Evolutionary conservation across 2,888 invertebrate genomes (phyloP), one percentile per base, ranked within the genome.

Genomic region (Yponomeuta cagnagella): DNA sequence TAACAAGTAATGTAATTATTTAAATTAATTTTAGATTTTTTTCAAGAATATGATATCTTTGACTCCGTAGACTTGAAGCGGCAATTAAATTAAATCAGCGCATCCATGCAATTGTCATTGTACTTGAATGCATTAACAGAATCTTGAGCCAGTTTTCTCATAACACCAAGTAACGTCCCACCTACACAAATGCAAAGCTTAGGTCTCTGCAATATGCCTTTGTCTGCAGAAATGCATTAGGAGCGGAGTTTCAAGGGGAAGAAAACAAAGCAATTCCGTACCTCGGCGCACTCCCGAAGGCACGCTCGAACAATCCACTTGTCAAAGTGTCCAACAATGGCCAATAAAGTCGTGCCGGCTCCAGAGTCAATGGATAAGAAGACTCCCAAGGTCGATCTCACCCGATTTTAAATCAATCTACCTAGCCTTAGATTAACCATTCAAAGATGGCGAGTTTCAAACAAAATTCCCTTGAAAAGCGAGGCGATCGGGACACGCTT

Each of bases 251-350:
- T 58, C 15, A 15, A 58, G 52, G 5, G 52, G 52, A 58, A 58
- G 52, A 58, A 58, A 58, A 58, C 52, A 58, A 58, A 58, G 15
- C 15, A 15, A 58, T 58, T 58, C 52, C 52, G 52, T 58, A 15
- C 52, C 52, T 58, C 52, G 52, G 52, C 15, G 52, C 52, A 43
- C 9, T 43, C 52, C 52, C 52, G 52, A 15, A 58, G 52, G 52
- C 52, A 12, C 52, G 52, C 52, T 15, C 3, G 52, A 52, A 58
- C 52, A 58, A 58, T 58, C 12, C 52, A 12, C 52, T 58, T 58
- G 52, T 58, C 52, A 58, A 58, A 58, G 52, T 58, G 52, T 58
- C 52, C 52, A 58, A 58, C 52, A 58, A 58, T 58, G 52, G 52
- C 52, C 52, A 58, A 58, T 58, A 58, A 58, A 58, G 52, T 58